These are phyloP conservation scores for Syngnathoides biaculeatus DNA, from an alignment of 2,113 vertebrate genomes.

Conservation along the genomic window DNA sequence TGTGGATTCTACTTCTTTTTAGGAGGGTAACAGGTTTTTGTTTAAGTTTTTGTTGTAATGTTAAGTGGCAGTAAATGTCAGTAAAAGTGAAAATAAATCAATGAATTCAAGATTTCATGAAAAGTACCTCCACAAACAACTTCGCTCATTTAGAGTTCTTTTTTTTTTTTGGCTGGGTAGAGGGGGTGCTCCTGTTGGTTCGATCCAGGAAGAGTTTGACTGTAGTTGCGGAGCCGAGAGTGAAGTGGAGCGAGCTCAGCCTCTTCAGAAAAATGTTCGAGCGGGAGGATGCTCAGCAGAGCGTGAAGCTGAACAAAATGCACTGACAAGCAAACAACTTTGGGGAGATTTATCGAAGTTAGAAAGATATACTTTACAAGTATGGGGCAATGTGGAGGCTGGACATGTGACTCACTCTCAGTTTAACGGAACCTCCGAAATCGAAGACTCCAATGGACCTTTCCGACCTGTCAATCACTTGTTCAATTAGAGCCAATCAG, in stretches of 20 bases:
- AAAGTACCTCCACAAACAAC: slow-evolving; percentile 13
- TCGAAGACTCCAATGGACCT: no score
- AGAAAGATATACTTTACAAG: slow-evolving; percentile 50
- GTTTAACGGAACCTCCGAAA: slow-evolving; percentile 19
- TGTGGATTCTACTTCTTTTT: no score
- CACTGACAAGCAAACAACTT: slow-evolving; percentile 62
- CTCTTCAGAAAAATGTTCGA: slow-evolving; percentile 53
- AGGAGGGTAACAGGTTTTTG: no score
- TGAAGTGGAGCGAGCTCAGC: slow-evolving; percentile 49
- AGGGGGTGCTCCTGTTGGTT: slow-evolving; percentile 15
- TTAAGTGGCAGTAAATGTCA: background rate
- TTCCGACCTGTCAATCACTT: no score
- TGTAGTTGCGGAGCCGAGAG: slow-evolving; percentile 36
- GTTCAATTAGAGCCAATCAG: no score
- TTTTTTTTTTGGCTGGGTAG: slow-evolving; percentile 15
- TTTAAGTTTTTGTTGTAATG: background rate
- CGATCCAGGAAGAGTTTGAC: slow-evolving; percentile 45
- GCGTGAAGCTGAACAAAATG: slow-evolving; percentile 52
- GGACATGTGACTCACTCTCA: slow-evolving; percentile 39
- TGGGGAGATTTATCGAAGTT: slow-evolving; percentile 57
- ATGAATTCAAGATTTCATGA: background rate
- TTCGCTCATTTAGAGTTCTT: slow-evolving; percentile 43
- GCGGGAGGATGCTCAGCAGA: slow-evolving; percentile 51
- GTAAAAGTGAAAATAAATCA: background rate
- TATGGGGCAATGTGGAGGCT: background rate